Evolutionary conservation across 2,888 invertebrate genomes (phyloP).

Genomic region (Horisme vitalbata): DNA sequence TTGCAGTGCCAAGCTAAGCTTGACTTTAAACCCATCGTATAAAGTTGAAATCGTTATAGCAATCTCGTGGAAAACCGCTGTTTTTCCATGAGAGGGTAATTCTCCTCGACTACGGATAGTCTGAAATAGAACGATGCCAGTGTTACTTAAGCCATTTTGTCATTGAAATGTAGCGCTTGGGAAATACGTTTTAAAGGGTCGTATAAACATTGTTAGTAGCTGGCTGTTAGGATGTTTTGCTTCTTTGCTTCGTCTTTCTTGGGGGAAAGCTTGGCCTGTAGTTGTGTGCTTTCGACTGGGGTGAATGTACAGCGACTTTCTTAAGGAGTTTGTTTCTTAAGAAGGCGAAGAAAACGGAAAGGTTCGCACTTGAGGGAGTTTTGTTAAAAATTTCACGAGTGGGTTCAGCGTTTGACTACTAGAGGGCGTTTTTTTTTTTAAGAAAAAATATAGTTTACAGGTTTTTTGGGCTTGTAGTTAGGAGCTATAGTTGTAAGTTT

Average conservation of each 20-base stretch:
- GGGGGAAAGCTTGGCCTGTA: conserved; percentile 40
- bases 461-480: background rate
- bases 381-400: conserved; percentile 67
- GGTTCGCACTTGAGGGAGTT: conserved; percentile 74
- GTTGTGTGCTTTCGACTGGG: conserved; percentile 48
- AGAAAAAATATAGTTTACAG: conserved; percentile 11
- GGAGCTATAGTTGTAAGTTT: background rate
- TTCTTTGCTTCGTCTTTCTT: conserved; percentile 36
- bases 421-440: conserved; percentile 66
- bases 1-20: conserved; percentile 23
- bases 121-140: conserved; percentile 25
- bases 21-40: accelerated
- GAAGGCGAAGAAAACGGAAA: conserved; percentile 79
- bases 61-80: conserved; percentile 30
- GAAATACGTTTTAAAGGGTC: conserved; percentile 22
- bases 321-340: conserved; percentile 76
- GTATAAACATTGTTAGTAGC: conserved; percentile 8
- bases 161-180: conserved; percentile 6
- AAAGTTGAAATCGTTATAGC: conserved; percentile 32
- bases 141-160: conserved; percentile 38
- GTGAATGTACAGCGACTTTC: conserved; percentile 65
- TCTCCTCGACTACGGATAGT: conserved; percentile 34
- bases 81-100: conserved; percentile 38
- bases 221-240: conserved; percentile 43
- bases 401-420: conserved; percentile 50